Evolutionary conservation across 92 coral and sea anemone genomes (phyloP).

Genomic region (Parazoanthus swiftii): DNA sequence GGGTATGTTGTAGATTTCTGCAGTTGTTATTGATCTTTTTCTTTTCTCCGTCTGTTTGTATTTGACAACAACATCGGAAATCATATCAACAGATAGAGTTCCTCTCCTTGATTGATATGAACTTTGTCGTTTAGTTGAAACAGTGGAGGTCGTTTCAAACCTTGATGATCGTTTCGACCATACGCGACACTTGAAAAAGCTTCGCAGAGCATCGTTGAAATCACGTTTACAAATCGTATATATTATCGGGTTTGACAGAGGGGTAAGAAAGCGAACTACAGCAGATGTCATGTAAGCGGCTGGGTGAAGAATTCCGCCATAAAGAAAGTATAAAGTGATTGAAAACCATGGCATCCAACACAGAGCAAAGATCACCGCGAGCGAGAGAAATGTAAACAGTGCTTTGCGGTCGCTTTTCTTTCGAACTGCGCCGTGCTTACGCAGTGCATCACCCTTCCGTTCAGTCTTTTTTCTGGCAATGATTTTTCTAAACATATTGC

Average conservation of each 20-base stretch:
- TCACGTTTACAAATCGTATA: slow-evolving; percentile 35
- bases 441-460: background rate
- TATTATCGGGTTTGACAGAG: slow-evolving; percentile 19
- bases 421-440: background rate
- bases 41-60: background rate
- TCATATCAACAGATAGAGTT: background rate
- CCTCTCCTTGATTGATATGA: background rate
- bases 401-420: slow-evolving; percentile 21
- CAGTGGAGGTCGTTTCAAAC: background rate
- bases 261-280: slow-evolving; percentile 19
- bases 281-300: slow-evolving; percentile 14
- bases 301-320: background rate
- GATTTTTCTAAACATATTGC: slow-evolving; percentile 31
- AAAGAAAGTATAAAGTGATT: slow-evolving; percentile 14
- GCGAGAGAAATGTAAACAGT: background rate
- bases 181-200: slow-evolving; percentile 2
- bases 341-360: slow-evolving; percentile 42
- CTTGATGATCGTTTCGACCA: background rate
- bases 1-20: background rate
- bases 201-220: slow-evolving; percentile 9
- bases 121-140: background rate
- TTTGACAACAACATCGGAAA: background rate
- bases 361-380: slow-evolving; percentile 5
- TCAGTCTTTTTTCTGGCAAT: slow-evolving; percentile 1
- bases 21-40: background rate